Base-by-base conservation (phyloP, 2,888 invertebrate genomes). In the Trissolcus brochymenae region DNA sequence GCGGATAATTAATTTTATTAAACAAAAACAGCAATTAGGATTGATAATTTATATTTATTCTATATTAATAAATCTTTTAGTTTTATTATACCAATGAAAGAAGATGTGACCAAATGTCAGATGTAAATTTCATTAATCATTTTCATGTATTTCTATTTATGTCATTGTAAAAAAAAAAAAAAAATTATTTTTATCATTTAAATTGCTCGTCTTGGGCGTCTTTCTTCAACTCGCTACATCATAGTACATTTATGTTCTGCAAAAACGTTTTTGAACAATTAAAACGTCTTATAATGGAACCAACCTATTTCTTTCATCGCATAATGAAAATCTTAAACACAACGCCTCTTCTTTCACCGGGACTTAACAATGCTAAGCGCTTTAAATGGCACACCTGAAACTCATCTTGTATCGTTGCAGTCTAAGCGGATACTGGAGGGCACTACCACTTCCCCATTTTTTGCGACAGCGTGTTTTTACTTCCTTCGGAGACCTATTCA, bases 351-450 rank as follows among this genome's bases (percentile, higher is more conserved):
- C 67, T 41, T 76, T 67, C 64, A 59, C 35, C 35, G 49, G 49
- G 21, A 25, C 6, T 55, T 13, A 72, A 71, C 76, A 68, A 77
- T 67, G 60, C 67, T 50, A 60, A 77, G 40, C 60, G 60, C 7
- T 77, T 67, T 67, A 72, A 71, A 72, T 72, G 40, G 64, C 59
- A 62, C 76, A 72, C 61, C 76, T 76, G 67, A 76, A 76, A 76
- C 46, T 57, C 72, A 67, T 64, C 67, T 67, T 57, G 9, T 40
- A 40, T 65, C 62, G 67, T 72, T 76, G 67, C 67, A 76, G 65
- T 25, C 54, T 67, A 76, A 71, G 71, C 60, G 51, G 55, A 56
- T 76, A 65, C 46, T 46, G 53, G 9, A 60, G 60, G 65, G 53
- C 65, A 51, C 68, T 68, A n/a, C 59, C 53, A 70, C 64, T 75